These are phyloP conservation scores for Beris morrisii DNA, from an alignment of 2,888 invertebrate species.

Conservation along the genomic window DNA sequence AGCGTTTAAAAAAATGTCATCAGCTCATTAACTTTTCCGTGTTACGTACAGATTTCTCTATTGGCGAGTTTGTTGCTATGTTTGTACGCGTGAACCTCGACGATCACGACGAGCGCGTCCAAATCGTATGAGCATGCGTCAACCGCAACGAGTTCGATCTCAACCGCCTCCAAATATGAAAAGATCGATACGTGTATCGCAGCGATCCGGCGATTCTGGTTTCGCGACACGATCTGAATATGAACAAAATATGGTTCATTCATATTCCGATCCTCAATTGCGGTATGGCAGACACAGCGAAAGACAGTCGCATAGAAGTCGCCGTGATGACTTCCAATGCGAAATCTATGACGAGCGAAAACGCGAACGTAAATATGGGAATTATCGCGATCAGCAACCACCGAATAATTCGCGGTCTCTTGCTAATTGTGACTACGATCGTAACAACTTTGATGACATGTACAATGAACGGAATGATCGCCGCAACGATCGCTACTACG, in stretches of 20 bases:
- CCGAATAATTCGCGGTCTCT: not conserved
- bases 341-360: slow-evolving; percentile 13
- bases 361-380: not conserved
- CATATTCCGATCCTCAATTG: slow-evolving; percentile 74
- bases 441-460: not conserved
- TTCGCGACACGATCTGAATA: slow-evolving; percentile 58
- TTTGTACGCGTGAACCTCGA: slow-evolving; percentile 79
- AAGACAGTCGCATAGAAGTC: not conserved
- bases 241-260: slow-evolving; percentile 58
- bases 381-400: not conserved
- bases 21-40: not conserved
- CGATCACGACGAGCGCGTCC: slow-evolving; percentile 58
- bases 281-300: slow-evolving; percentile 38
- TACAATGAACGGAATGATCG: slow-evolving; percentile 14
- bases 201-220: slow-evolving; percentile 66
- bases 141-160: slow-evolving; percentile 52
- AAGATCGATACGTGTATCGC: slow-evolving; percentile 63
- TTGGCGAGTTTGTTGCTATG: slow-evolving; percentile 89
- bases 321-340: slow-evolving; percentile 11
- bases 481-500: slow-evolving; percentile 44
- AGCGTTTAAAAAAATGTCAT: too few relatives aligned
- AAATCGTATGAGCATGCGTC: slow-evolving; percentile 53
- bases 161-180: slow-evolving; percentile 58
- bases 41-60: slow-evolving; percentile 71
- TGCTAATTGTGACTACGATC: slow-evolving; percentile 1